phyloP scores from a whole-genome alignment of 2,113 vertebrate genomes.

The Hippocampus comes region DNA sequence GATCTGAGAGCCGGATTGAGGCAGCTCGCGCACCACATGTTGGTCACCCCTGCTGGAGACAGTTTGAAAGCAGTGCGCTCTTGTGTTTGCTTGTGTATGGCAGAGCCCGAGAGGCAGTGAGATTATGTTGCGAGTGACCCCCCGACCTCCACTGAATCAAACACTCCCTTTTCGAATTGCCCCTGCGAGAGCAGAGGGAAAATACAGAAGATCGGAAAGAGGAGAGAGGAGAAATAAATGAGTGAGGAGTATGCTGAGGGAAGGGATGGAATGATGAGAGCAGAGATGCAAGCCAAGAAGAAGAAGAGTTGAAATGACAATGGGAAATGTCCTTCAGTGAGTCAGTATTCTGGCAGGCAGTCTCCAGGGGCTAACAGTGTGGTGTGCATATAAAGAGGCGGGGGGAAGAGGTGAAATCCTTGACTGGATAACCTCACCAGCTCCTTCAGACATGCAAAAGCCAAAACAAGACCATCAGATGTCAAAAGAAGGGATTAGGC shows the following conservation, averaged over 20 bases:
- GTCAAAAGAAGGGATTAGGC: background rate
- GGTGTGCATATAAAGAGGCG: slow-evolving; percentile 58
- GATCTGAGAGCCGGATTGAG: background rate
- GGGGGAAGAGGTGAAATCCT: slow-evolving; percentile 61
- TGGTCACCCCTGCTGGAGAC: too few species aligned
- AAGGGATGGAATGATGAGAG: slow-evolving; percentile 26
- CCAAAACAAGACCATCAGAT: slow-evolving; percentile 23
- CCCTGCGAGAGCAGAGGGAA: slow-evolving; percentile 10
- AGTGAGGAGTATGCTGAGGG: slow-evolving; percentile 1
- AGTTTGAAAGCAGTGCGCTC: background rate
- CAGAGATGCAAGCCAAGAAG: slow-evolving; percentile 14
- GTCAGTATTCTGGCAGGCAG: slow-evolving; percentile 49
- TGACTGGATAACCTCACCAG: slow-evolving; percentile 58
- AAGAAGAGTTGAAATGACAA: slow-evolving; percentile 46
- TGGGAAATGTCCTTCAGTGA: slow-evolving; percentile 48
- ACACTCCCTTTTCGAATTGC: slow-evolving; percentile 22
- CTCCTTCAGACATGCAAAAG: slow-evolving; percentile 32
- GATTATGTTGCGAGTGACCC: slow-evolving; percentile 38
- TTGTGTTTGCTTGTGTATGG: background rate
- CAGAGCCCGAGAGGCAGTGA: slow-evolving; percentile 15
- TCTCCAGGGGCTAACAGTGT: slow-evolving; percentile 39
- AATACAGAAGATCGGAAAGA: background rate
- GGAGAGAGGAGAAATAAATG: background rate
- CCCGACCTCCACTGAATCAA: slow-evolving; percentile 44
- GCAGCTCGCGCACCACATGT: background rate